These are phyloP conservation scores for Coccyzus lansbergi DNA, from an alignment of 2,797 vertebrate species.

Conservation along the genomic window DNA sequence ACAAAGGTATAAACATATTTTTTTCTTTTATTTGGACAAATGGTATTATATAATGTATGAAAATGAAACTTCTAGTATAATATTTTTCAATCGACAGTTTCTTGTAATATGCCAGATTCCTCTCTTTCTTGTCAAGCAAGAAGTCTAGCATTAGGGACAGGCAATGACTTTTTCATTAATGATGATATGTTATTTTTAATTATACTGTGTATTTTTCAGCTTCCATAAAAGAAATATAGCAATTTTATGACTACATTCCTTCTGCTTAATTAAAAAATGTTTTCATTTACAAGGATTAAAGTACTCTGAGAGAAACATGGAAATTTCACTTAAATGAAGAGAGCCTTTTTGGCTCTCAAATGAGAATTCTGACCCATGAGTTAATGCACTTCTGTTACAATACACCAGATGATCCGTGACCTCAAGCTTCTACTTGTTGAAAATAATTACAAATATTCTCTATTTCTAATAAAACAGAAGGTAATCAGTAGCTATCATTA, in stretches of 20 bases:
- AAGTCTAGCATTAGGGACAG: background rate
- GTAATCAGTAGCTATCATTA: background rate
- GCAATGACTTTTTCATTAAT: conserved; percentile 2
- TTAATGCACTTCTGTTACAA: background rate
- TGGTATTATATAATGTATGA: background rate
- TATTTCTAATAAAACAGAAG: background rate
- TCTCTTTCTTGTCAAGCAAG: background rate
- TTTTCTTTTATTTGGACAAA: background rate
- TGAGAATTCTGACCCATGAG: background rate
- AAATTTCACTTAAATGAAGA: background rate
- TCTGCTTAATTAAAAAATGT: background rate
- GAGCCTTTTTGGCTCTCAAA: background rate
- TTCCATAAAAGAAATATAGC: background rate
- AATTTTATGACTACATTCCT: background rate
- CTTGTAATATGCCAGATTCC: background rate
- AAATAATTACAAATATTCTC: background rate
- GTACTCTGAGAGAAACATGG: background rate
- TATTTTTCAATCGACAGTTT: background rate
- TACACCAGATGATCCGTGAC: background rate
- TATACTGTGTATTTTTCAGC: background rate
- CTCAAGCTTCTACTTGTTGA: background rate
- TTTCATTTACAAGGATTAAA: background rate
- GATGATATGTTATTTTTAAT: background rate
- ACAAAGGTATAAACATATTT: background rate
- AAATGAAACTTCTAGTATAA: background rate